phyloP scores from a whole-genome alignment of 2,797 vertebrate species.

The Pseudomugil tenellus region DNA sequence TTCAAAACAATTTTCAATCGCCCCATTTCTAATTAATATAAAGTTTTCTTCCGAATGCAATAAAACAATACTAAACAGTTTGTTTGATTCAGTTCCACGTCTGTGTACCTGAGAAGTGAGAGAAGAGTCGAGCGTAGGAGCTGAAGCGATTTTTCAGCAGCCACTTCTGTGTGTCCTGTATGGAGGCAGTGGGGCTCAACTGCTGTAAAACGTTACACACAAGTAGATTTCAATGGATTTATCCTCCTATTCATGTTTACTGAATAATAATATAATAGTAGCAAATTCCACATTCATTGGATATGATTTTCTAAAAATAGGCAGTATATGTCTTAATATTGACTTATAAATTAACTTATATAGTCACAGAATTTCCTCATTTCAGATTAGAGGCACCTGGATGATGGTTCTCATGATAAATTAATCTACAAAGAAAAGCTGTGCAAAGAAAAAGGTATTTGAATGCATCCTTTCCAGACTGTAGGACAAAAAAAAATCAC shows the following conservation, averaged over 20 bases:
- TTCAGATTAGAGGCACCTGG: not conserved
- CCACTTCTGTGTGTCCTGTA: constrained; percentile 93
- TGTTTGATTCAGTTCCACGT: no score
- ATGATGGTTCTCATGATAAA: no score
- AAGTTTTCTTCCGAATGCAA: not conserved
- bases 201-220: constrained; percentile 76
- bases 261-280: not conserved
- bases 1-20: not conserved
- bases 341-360: no score
- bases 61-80: no score
- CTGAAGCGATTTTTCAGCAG: constrained; percentile 92
- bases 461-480: no score
- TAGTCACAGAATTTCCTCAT: not conserved
- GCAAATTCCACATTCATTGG: not conserved
- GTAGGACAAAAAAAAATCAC: no score
- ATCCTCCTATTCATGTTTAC: no score
- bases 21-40: not conserved
- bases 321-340: not conserved
- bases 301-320: not conserved
- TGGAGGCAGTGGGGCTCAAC: constrained; percentile 90
- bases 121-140: constrained; percentile 90
- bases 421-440: no score
- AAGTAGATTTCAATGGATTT: not conserved
- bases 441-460: not conserved
- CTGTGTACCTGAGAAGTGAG: constrained; percentile 94